These are phyloP conservation scores for Dicranocentrus wangi DNA, from an alignment of 2,888 invertebrate species.

Conservation along the genomic window DNA sequence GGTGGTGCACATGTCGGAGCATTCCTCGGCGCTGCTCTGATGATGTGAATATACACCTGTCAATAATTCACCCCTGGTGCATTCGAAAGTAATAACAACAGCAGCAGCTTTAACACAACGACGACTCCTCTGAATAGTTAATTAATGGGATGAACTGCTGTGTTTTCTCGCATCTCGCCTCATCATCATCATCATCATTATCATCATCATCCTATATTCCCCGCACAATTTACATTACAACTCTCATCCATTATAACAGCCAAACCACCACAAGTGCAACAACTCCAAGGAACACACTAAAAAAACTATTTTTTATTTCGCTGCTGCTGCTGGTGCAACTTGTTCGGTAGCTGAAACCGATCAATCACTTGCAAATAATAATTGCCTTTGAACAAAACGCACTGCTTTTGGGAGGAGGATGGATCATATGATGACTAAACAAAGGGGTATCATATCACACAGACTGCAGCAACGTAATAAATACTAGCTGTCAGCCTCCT, in stretches of 20 bases:
- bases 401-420: too few species aligned
- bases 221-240: too few species aligned
- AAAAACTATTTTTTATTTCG: constrained; percentile 35
- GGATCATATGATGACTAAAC: constrained; percentile 7
- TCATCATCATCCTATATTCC: constrained; percentile 4
- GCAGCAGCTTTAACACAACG: constrained; percentile 29
- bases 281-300: too few species aligned
- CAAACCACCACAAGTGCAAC: too few species aligned
- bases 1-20: background rate
- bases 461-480: constrained; percentile 11
- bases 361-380: constrained; percentile 55
- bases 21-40: too few species aligned
- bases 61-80: constrained; percentile 56
- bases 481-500: background rate
- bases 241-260: background rate
- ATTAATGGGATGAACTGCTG: constrained; percentile 46
- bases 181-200: constrained; percentile 14
- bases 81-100: constrained; percentile 6
- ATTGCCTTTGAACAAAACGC: background rate
- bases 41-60: constrained; percentile 63
- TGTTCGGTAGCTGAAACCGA: constrained; percentile 58
- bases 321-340: constrained; percentile 11
- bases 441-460: constrained; percentile 46
- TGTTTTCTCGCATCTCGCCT: background rate
- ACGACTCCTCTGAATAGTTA: constrained; percentile 59